Percentiles rank a stretch among this genome's conserved stretches.
Evolutionary conservation across 2,797 vertebrate genomes (phyloP).

Genomic region (Morus bassanus): DNA sequence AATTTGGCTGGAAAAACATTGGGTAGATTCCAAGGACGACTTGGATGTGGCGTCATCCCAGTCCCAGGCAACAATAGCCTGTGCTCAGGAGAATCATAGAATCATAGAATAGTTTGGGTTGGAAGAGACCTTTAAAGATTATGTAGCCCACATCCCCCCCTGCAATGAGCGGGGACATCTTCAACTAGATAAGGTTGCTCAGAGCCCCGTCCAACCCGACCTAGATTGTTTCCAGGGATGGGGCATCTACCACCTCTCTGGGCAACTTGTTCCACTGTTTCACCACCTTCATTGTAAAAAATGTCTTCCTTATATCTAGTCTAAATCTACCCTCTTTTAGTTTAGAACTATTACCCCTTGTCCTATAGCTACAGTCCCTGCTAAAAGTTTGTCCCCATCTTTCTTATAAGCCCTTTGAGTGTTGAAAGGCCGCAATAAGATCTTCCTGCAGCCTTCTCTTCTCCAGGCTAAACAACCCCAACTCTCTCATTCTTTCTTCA

Average conservation of each 20-base stretch:
- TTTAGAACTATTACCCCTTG: not conserved
- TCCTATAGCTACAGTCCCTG: not conserved
- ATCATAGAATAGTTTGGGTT: not conserved
- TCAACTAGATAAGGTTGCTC: not conserved
- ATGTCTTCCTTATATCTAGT: not conserved
- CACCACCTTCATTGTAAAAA: not conserved
- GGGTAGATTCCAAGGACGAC: not conserved
- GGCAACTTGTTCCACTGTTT: not conserved
- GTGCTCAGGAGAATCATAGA: not conserved
- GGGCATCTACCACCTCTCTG: not conserved
- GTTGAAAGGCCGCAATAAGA: not conserved
- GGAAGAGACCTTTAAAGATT: not conserved
- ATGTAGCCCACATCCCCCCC: not conserved
- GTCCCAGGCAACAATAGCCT: not conserved
- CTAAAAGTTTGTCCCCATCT: not conserved
- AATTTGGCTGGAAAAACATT: not conserved
- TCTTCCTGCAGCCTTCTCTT: not conserved
- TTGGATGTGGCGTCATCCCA: not conserved
- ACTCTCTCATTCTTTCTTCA: not conserved
- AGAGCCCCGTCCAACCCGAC: not conserved
- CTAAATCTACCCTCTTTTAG: not conserved
- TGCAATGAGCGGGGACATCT: not conserved
- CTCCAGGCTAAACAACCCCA: not conserved
- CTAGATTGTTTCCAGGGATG: not conserved
- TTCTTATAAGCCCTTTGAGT: not conserved